Conservation (phyloP, 2,113 vertebrate species). For the Fulmarus glacialis region DNA sequence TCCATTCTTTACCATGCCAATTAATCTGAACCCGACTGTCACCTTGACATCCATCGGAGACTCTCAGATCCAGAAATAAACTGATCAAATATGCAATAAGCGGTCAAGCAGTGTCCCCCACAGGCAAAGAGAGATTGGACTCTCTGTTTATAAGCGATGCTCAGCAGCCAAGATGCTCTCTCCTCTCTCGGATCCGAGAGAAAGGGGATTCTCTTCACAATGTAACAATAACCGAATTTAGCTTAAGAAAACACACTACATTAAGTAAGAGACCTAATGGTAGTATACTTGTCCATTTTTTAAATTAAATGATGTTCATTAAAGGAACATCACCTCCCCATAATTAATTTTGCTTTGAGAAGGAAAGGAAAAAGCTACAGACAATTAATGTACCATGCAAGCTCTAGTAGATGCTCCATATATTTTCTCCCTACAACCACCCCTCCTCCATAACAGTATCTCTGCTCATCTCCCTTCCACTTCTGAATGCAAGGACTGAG, state of each 20-base stretch:
- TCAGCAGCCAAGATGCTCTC: neutral
- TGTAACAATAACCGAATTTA: neutral
- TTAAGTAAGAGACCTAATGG: conserved; percentile 38
- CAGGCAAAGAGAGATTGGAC: conserved; percentile 45
- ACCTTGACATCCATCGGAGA: conserved; percentile 13
- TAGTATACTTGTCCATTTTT: conserved; percentile 49
- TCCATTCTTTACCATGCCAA: neutral
- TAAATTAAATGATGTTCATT: conserved; percentile 72
- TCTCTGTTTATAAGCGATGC: neutral
- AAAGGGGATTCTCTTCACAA: neutral
- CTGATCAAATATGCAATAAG: conserved; percentile 63
- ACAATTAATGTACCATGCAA: conserved; percentile 41
- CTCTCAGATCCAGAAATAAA: conserved; percentile 16
- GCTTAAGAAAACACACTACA: conserved; percentile 42
- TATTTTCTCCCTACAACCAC: conserved; percentile 1
- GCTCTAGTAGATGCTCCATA: neutral
- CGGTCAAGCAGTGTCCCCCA: conserved; percentile 71
- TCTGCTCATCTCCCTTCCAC: neutral
- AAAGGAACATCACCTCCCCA: conserved; percentile 67
- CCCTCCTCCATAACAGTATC: neutral
- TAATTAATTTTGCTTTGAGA: conserved; percentile 74
- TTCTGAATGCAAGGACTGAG: neutral
- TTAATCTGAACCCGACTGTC: neutral
- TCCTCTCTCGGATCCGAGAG: neutral
- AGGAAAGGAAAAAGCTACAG: conserved; percentile 44